phyloP scores from a whole-genome alignment of 2,888 invertebrate species.

The Andrena fulva region DNA sequence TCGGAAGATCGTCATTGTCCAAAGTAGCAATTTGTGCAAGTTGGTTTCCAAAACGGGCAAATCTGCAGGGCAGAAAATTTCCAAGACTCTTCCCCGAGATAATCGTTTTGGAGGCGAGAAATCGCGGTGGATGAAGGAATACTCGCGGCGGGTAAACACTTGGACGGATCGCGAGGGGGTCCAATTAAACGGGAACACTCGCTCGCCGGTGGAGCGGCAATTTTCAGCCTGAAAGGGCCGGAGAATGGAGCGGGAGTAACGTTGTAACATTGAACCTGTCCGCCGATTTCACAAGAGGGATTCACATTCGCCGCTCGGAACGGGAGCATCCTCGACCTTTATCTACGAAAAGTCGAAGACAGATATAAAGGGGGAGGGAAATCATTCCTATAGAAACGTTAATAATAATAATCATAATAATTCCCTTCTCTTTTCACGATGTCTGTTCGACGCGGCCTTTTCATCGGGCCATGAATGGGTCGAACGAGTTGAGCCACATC shows the following conservation, averaged over 20 bases:
- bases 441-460: conserved; percentile 83
- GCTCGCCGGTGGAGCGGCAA: conserved; percentile 27
- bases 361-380: conserved; percentile 81
- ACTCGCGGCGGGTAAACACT: background rate
- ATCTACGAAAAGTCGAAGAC: conserved; percentile 81
- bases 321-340: conserved; percentile 69
- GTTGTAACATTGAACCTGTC: conserved; percentile 68
- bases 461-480: conserved; percentile 83
- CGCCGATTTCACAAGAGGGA: conserved; percentile 61
- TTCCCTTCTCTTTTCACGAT: conserved; percentile 83
- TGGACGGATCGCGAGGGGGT: conserved; percentile 9
- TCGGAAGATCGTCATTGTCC: background rate
- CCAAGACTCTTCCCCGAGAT: no score
- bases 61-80: no score
- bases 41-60: no score
- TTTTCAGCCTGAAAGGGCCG: conserved; percentile 37
- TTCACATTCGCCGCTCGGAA: conserved; percentile 54
- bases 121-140: background rate
- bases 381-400: conserved; percentile 84
- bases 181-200: conserved; percentile 39
- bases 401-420: conserved; percentile 84
- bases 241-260: conserved; percentile 24
- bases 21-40: background rate
- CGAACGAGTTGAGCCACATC: conserved; percentile 84
- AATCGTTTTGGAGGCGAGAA: background rate